Conservation (phyloP, 2,113 vertebrate genomes). For the Notothenia coriiceps region DNA sequence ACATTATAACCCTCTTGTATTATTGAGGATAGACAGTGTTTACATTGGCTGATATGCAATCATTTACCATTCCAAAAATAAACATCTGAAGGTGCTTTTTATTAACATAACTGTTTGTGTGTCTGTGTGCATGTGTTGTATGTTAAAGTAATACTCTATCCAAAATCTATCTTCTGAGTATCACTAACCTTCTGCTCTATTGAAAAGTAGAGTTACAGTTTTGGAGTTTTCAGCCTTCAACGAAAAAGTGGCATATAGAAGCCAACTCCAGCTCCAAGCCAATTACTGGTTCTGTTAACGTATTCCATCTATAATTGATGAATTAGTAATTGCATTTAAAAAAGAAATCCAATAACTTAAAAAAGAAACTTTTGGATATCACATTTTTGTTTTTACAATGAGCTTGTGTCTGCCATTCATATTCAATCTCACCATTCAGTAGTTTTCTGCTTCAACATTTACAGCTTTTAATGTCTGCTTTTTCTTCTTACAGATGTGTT, state of each 20-base stretch:
- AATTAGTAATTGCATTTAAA: not conserved
- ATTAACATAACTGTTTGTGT: constrained; percentile 13
- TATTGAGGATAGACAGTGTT: constrained; percentile 45
- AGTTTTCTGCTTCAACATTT: not conserved
- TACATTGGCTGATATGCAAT: constrained; percentile 58
- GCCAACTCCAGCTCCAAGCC: too few relatives aligned
- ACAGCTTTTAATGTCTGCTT: not conserved
- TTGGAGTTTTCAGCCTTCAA: not conserved
- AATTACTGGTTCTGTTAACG: not conserved
- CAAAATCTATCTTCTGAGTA: constrained; percentile 12
- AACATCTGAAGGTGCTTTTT: constrained; percentile 52
- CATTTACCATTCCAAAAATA: constrained; percentile 49
- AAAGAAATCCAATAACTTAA: not conserved
- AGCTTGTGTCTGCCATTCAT: not conserved
- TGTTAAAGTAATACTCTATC: constrained; percentile 1
- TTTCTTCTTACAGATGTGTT: not conserved
- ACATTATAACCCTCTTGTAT: constrained; percentile 37
- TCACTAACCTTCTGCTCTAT: constrained; percentile 2
- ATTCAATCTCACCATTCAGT: too few relatives aligned
- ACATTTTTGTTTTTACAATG: too few relatives aligned
- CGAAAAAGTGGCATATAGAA: not conserved
- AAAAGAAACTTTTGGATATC: not conserved
- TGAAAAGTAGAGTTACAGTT: constrained; percentile 6
- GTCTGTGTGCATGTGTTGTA: constrained; percentile 17
- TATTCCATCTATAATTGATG: not conserved